phyloP scores from a whole-genome alignment of 53 echinoderm and acorn worm genomes.

The Crossaster papposus region DNA sequence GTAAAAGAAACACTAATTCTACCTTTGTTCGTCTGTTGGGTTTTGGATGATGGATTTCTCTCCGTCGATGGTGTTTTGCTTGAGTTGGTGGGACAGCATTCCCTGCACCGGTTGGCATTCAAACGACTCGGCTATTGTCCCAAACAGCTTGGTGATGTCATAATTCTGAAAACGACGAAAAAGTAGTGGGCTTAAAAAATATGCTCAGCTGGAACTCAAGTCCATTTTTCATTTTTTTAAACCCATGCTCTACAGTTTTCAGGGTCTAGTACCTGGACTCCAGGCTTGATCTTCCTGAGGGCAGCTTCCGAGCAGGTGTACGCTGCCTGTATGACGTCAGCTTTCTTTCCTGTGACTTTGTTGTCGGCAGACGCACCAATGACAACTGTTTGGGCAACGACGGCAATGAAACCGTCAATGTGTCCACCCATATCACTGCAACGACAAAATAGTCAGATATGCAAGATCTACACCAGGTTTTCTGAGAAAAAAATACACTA shows the following conservation, averaged over 20 bases:
- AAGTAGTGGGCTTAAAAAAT: neutral
- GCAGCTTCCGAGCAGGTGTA: conserved; percentile 84
- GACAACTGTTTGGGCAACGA: conserved; percentile 82
- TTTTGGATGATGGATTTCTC: conserved; percentile 98
- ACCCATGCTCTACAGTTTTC: neutral
- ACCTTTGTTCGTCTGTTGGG: conserved; percentile 93
- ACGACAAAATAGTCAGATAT: neutral
- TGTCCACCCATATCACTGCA: conserved; percentile 92
- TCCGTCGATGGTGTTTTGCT: conserved; percentile 87
- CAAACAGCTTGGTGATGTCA: conserved; percentile 87
- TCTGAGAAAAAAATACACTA: too few relatives aligned
- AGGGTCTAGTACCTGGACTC: conserved; percentile 68
- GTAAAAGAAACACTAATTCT: neutral
- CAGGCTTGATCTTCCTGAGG: conserved; percentile 79
- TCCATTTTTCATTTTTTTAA: neutral
- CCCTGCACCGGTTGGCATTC: conserved; percentile 89
- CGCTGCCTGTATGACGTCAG: conserved; percentile 85
- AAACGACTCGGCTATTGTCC: conserved; percentile 74
- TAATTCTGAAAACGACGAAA: conserved; percentile 66
- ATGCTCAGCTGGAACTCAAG: too few relatives aligned
- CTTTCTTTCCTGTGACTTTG: conserved; percentile 76
- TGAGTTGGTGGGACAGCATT: conserved; percentile 96
- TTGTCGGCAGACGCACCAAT: conserved; percentile 85
- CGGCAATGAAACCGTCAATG: conserved; percentile 88
- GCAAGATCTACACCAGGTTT: too few relatives aligned